Evolutionary conservation across 2,888 invertebrate genomes (phyloP), one percentile per base, ranked within the genome.

Genomic region (Chloroclysta siterata): DNA sequence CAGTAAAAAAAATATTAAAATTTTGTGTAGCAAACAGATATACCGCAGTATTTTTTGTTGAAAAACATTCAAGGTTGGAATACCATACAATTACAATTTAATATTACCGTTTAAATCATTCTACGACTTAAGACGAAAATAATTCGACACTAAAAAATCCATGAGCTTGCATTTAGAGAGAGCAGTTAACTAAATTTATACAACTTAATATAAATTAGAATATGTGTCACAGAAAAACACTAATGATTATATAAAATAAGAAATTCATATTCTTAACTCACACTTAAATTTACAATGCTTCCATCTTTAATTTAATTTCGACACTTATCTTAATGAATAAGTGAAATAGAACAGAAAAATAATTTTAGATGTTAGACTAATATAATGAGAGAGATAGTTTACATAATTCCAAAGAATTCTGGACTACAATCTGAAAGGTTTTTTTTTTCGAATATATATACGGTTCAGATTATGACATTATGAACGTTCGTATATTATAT

Each of bases 131-230:
- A 66, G 64, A 42, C 63, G 68, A 63, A 50, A 60, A 22, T 3
- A 69, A 70, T 72, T 72, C 57, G 72, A 72, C 70, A 69, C 53
- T 61, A 64, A 65, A 63, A 69, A 77, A 77, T 75, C 79, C 77
- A 82, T 73, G 77, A 82, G 77, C 80, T 85, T 81, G 81, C 76
- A 80, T 84, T 11, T 82, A 81, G 73, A 87, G 87, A 90, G 90
- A 90, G 88, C 87, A 78, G 80, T 82, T 75, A 84, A 81, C 84
- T 86, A 87, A 87, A 84, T 90, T 89, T 90, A 84, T 89, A 90
- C 89, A 90, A 89, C 87, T 88, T 86, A 88, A 83, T 79, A 86
- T 84, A 84, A 85, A 87, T 81, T 83, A 84, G 71, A 80, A 76
- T 81, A 71, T 76, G 77, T 78, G 66, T 69, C 69, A 69, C 61